phyloP scores from a whole-genome alignment of 1,140 invertebrate genomes.

The Dufourea novaeangliae region DNA sequence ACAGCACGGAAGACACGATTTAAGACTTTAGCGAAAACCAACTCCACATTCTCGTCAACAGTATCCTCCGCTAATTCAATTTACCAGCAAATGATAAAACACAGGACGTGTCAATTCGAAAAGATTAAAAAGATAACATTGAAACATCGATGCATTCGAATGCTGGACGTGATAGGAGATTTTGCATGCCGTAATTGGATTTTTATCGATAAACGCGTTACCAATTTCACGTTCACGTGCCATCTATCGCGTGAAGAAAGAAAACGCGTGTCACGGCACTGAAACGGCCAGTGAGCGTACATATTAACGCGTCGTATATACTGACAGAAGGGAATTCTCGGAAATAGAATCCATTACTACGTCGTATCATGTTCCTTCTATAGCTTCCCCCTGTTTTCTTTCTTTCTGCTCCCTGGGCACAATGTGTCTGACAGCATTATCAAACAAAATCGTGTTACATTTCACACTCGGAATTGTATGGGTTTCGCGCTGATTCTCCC shows the following conservation, averaged over 20 bases:
- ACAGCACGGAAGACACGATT: not conserved
- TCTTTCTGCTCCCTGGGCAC: not conserved
- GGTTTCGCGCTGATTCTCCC: too few species aligned
- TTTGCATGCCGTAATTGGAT: not conserved
- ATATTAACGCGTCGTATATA: not conserved
- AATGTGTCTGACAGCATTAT: too few species aligned
- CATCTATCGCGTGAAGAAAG: not conserved
- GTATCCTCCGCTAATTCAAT: not conserved
- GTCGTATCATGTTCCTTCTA: not conserved
- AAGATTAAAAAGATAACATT: not conserved
- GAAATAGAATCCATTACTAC: slow-evolving; percentile 5
- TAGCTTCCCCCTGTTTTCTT: not conserved
- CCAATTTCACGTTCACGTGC: not conserved
- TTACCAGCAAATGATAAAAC: too few species aligned
- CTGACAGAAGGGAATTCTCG: not conserved
- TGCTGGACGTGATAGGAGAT: not conserved
- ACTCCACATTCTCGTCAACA: not conserved
- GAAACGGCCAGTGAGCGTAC: not conserved
- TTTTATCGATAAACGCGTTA: not conserved
- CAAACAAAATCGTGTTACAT: not conserved
- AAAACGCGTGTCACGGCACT: not conserved
- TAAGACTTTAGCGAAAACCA: too few species aligned
- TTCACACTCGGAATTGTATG: not conserved
- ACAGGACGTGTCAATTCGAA: too few species aligned
- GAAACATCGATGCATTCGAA: not conserved